Conservation (phyloP, 2,797 vertebrate species). For the Tarsius wallacei region DNA sequence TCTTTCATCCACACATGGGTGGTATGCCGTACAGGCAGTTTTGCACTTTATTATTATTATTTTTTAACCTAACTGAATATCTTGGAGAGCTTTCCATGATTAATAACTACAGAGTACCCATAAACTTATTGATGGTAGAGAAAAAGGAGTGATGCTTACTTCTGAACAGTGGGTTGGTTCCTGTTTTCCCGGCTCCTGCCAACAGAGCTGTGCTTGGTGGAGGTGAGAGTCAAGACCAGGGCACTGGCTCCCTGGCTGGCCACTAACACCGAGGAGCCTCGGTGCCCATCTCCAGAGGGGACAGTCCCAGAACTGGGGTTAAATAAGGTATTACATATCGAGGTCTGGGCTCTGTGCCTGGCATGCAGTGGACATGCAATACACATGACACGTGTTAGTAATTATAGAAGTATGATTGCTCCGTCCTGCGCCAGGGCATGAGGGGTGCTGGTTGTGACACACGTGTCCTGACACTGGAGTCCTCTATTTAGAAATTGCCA, state of each 20-base stretch:
- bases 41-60: neutral
- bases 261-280: neutral
- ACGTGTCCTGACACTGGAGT: neutral
- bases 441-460: neutral
- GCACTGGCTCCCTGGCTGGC: neutral
- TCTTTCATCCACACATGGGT: neutral
- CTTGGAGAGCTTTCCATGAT: neutral
- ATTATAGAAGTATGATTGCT: neutral
- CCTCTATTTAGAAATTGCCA: neutral
- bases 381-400: neutral
- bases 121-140: accelerated
- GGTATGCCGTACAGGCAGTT: accelerated
- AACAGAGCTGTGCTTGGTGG: neutral
- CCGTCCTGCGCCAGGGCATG: no score
- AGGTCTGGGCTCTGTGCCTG: neutral
- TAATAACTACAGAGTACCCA: neutral
- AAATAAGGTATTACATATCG: accelerated
- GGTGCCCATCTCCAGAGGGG: accelerated
- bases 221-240: neutral
- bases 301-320: neutral
- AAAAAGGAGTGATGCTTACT: accelerated
- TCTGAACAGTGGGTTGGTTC: accelerated
- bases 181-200: neutral
- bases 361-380: neutral
- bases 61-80: neutral